These are phyloP conservation scores for Eurosta solidaginis DNA, from an alignment of 1,140 invertebrate species.

Conservation along the genomic window DNA sequence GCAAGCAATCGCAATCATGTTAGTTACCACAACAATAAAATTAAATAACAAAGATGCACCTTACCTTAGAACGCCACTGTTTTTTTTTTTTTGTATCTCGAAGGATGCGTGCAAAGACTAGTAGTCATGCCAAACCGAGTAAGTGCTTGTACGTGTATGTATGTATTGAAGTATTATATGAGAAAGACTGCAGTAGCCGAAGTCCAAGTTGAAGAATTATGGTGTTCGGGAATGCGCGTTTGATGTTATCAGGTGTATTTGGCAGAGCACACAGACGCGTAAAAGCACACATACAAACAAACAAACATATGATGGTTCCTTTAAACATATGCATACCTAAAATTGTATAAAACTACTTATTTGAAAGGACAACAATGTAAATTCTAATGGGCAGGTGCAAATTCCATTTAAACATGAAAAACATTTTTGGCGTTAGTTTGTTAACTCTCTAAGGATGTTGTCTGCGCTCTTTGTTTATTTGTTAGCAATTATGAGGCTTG, in stretches of 20 bases:
- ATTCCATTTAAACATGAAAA: background rate
- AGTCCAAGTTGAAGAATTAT: too few relatives aligned
- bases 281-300: background rate
- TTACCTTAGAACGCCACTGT: background rate
- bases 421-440: background rate
- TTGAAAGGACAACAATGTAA: background rate
- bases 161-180: background rate
- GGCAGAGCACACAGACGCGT: background rate
- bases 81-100: background rate
- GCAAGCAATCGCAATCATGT: background rate
- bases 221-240: constrained; percentile 15
- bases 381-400: constrained; percentile 5
- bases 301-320: background rate
- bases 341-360: background rate
- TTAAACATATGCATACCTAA: background rate
- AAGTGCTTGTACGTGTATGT: too few relatives aligned
- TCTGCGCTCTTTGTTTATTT: background rate
- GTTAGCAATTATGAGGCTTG: background rate
- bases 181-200: background rate
- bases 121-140: constrained; percentile 4
- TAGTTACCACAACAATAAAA: background rate
- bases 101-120: background rate
- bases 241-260: constrained; percentile 27
- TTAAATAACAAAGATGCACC: constrained; percentile 2
- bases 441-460: background rate